Evolutionary conservation across 1,140 invertebrate species (phyloP), one percentile per base, ranked within the genome.

Genomic region (Antheraea mylitta): DNA sequence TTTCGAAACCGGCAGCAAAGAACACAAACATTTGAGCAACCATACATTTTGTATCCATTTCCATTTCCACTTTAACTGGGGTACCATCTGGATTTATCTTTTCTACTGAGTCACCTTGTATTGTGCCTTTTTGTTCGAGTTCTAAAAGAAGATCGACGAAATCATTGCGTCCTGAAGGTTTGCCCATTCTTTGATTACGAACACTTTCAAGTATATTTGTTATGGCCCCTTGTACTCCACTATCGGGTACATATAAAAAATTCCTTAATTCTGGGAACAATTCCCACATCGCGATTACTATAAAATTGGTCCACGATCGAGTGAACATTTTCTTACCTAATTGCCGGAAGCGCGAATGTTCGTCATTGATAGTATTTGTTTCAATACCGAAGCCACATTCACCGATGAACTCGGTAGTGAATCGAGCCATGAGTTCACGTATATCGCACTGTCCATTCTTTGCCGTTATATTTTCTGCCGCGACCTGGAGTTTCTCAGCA

Each of bases 111-210:
- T 80, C 74, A n/a, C 72, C 74, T n/a, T 59, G 60, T n/a, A 82
- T 78, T 66, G 68, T 78, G 8, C 80, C 80, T 64, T 77, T 80
- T 22, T 13, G n/a, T 74, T 92, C 92, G 18, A 94, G 65, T 65
- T 94, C 91, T 11, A 94, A 82, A 58, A 94, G 72, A 8, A 94
- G 69, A 77, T 94, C 92, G 77, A 94, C 88, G 66, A 94, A 94
- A 79, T 94, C 94, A 69, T 93, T 84, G 36, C 93, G 86, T 10
- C 80, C 85, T 11, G 81, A 69, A 11, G 75, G 84, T 42, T 83
- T 81, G 13, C 79, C 77, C 66, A 93, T 82, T n/a, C 93, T 82
- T 70, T 92, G 79, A 13, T 79, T 75, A 30, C 93, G 83, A 72
- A 93, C 90, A 71, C 68, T 72, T 42, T 67, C 10, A 9, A 78